Evolutionary conservation across 2,113 vertebrate genomes (phyloP).

Genomic region (Oenanthe oenanthe): DNA sequence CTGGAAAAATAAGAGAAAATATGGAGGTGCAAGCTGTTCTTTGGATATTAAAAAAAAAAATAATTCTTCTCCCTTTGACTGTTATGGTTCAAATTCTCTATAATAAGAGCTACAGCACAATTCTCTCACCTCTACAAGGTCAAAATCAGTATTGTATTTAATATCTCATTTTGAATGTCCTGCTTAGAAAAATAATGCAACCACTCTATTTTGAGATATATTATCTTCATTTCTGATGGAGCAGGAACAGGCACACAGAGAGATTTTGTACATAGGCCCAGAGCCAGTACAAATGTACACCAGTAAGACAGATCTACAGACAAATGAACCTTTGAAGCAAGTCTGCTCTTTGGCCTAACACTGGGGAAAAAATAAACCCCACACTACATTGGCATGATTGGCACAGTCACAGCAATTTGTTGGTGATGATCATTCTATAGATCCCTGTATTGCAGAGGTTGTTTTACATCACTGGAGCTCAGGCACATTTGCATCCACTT

Average conservation of each 20-base stretch:
- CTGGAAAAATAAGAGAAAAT: neutral
- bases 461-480: neutral
- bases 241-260: neutral
- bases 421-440: neutral
- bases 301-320: neutral
- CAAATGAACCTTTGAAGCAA: neutral
- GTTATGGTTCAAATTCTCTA: neutral
- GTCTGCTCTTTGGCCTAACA: neutral
- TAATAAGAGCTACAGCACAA: neutral
- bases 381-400: neutral
- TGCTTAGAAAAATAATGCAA: neutral
- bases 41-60: neutral
- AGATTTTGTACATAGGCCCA: neutral
- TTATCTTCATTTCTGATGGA: neutral
- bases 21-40: neutral
- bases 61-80: neutral
- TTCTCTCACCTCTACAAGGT: neutral
- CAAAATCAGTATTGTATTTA: slow-evolving; percentile 10
- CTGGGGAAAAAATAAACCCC: neutral
- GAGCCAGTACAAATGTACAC: neutral
- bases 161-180: slow-evolving; percentile 19
- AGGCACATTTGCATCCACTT: neutral
- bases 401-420: neutral
- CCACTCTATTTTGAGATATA: neutral
- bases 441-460: neutral